Evolutionary conservation across 2,888 invertebrate species (phyloP).

Genomic region (Drosophila flavopinicola): DNA sequence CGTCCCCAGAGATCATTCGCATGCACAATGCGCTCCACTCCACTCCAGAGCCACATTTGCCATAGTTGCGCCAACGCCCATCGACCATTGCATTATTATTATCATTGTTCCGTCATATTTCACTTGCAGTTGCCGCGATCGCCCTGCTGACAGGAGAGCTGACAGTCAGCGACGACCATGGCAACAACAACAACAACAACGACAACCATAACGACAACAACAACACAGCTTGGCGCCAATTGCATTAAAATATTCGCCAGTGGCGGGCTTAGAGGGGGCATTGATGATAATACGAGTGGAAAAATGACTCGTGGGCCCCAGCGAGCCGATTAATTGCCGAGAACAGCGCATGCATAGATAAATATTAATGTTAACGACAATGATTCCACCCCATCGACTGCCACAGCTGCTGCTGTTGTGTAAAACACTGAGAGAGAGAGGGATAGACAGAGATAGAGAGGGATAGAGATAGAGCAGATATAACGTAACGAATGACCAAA

Average conservation of each 20-base stretch:
- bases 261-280: background rate
- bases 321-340: conserved; percentile 66
- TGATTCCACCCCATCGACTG: conserved; percentile 43
- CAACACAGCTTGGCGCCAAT: conserved; percentile 33
- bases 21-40: conserved; percentile 33
- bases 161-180: conserved; percentile 29
- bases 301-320: conserved; percentile 14
- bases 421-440: background rate
- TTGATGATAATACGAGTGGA: conserved; percentile 41
- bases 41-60: conserved; percentile 11
- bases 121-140: conserved; percentile 59
- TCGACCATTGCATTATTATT: conserved; percentile 39
- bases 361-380: conserved; percentile 43
- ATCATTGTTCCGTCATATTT: conserved; percentile 69
- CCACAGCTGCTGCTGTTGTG: background rate
- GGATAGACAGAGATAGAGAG: conserved; percentile 4
- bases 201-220: conserved; percentile 2
- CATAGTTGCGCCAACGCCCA: conserved; percentile 49
- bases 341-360: conserved; percentile 52
- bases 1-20: conserved; percentile 27
- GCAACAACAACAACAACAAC: background rate
- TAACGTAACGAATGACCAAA: conserved; percentile 53
- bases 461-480: background rate
- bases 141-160: conserved; percentile 56
- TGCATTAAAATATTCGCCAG: conserved; percentile 31